These are phyloP conservation scores for Heloderma charlesbogerti DNA, from an alignment of 2,113 vertebrate species.

Conservation along the genomic window DNA sequence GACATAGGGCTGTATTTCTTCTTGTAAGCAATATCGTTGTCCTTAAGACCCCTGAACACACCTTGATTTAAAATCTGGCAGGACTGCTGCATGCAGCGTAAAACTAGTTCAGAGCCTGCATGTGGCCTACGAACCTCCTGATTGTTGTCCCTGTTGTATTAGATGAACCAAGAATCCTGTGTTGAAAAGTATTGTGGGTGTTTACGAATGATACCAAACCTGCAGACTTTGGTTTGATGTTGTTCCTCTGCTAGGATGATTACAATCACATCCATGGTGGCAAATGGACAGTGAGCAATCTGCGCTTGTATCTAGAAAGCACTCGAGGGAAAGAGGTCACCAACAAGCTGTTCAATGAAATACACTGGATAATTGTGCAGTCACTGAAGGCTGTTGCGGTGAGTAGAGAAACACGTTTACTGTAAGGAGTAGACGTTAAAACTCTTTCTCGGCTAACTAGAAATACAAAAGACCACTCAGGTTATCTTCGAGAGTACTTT, in stretches of 20 bases:
- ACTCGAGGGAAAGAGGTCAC: conserved; percentile 95
- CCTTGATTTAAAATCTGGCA: neutral
- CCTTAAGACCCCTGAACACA: neutral
- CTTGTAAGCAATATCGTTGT: neutral
- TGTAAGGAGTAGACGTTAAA: neutral
- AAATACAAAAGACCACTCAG: neutral
- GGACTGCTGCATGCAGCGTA: neutral
- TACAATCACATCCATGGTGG: conserved; percentile 98
- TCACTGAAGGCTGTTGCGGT: conserved; percentile 97
- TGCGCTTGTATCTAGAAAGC: conserved; percentile 96
- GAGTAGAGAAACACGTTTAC: conserved; percentile 69
- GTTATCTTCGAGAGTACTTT: neutral
- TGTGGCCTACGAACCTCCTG: neutral
- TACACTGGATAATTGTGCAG: conserved; percentile 98
- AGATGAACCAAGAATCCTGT: conserved; percentile 2
- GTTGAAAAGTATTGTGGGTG: neutral
- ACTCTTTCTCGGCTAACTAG: neutral
- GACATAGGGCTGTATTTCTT: too few species aligned
- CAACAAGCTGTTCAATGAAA: conserved; percentile 93
- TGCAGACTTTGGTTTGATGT: conserved; percentile 17
- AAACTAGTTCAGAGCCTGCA: neutral
- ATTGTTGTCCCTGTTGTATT: neutral
- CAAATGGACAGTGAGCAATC: conserved; percentile 96
- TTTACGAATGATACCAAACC: conserved; percentile 1
- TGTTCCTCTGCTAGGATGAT: conserved; percentile 86